Conservation (phyloP, 2,113 vertebrate genomes). For the Muntiacus muntjak region DNA sequence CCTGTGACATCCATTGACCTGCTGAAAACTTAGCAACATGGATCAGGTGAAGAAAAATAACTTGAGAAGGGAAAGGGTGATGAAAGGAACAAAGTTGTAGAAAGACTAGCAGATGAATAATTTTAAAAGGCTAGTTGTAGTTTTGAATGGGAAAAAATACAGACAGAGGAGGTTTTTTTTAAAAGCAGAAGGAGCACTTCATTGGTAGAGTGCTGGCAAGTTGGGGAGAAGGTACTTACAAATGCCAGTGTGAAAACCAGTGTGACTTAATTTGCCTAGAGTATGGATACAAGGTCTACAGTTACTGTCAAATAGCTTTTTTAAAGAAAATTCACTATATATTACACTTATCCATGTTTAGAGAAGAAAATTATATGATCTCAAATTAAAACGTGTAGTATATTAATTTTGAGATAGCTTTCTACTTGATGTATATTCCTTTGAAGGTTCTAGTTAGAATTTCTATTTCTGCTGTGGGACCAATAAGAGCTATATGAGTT, state of each 20-base stretch:
- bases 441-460: slow-evolving; percentile 62
- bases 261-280: neutral
- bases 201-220: neutral
- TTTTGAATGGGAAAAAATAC: neutral
- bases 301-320: neutral
- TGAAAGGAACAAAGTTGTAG: neutral
- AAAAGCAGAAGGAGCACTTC: neutral
- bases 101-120: neutral
- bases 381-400: slow-evolving; percentile 1
- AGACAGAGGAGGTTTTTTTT: fast-evolving
- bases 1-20: neutral
- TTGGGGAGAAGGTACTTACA: neutral
- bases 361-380: slow-evolving; percentile 31
- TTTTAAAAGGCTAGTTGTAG: neutral
- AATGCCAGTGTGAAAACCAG: neutral
- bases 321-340: slow-evolving; percentile 26
- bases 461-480: slow-evolving; percentile 67
- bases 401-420: slow-evolving; percentile 47
- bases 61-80: neutral
- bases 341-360: neutral
- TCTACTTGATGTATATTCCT: slow-evolving; percentile 44
- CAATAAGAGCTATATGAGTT: slow-evolving; percentile 19
- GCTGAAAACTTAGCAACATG: neutral
- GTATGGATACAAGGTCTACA: neutral
- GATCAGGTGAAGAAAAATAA: neutral